Evolutionary conservation across 2,113 vertebrate genomes (phyloP).

Genomic region (Lanius collurio): DNA sequence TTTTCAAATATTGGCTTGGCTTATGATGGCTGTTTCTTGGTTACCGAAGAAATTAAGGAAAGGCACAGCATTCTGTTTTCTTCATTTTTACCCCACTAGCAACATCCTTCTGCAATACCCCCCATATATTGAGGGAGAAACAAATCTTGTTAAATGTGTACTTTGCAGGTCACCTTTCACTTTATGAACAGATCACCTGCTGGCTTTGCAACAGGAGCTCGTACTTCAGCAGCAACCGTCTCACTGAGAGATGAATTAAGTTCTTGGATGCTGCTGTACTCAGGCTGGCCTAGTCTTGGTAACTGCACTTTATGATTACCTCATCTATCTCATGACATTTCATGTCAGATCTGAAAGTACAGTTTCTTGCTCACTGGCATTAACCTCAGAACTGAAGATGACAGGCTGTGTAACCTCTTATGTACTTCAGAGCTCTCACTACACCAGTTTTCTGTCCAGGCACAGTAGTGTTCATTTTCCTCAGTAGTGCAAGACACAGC

Average conservation of each 20-base stretch:
- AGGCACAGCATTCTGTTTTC: not conserved
- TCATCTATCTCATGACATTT: conserved; percentile 56
- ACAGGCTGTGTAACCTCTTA: conserved; percentile 27
- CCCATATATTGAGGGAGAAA: not conserved
- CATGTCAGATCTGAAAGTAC: conserved; percentile 43
- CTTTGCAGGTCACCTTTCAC: not conserved
- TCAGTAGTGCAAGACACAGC: not conserved
- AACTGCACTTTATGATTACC: conserved; percentile 43
- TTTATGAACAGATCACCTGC: not conserved
- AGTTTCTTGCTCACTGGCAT: conserved; percentile 20
- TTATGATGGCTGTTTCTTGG: not conserved
- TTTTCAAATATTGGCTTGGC: not conserved
- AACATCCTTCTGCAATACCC: not conserved
- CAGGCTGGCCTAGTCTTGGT: not conserved
- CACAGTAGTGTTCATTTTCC: not conserved
- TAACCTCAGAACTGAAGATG: conserved; percentile 36
- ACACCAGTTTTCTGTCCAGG: not conserved
- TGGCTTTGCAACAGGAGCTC: not conserved
- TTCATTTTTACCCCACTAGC: not conserved
- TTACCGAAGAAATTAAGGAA: not conserved
- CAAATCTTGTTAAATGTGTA: not conserved
- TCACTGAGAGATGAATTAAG: conserved; percentile 14
- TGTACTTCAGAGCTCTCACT: not conserved
- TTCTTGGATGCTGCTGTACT: not conserved
- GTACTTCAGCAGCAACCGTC: not conserved